Percentiles rank a stretch among this genome's conserved stretches.
These are phyloP conservation scores for Hemibagrus guttatus DNA, from an alignment of 2,797 vertebrate genomes.

Conservation along the genomic window DNA sequence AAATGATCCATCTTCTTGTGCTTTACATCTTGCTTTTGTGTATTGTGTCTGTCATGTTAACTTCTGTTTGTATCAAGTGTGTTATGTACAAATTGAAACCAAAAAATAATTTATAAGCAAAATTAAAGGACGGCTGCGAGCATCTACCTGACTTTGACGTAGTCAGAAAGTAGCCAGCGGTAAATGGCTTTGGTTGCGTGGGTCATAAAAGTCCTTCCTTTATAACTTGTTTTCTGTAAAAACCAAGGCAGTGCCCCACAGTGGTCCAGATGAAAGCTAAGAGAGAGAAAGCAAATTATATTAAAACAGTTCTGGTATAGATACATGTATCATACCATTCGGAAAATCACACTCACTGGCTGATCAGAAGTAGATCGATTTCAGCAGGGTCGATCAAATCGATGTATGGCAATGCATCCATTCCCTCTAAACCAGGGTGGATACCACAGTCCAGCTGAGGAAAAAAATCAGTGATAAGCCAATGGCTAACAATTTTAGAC, in stretches of 20 bases:
- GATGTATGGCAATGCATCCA: conserved; percentile 95
- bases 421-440: conserved; percentile 93
- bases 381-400: conserved; percentile 94
- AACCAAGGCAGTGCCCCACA: conserved; percentile 96
- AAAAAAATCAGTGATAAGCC: conserved; percentile 22
- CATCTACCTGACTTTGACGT: conserved; percentile 93
- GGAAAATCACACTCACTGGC: conserved; percentile 81
- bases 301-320: no score
- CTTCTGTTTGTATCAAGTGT: no score
- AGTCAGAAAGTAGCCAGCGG: conserved; percentile 95
- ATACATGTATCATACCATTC: neutral
- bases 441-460: conserved; percentile 93
- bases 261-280: conserved; percentile 94
- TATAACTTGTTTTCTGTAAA: conserved; percentile 97
- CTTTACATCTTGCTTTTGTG: no score
- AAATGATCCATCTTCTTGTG: no score
- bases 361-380: conserved; percentile 94
- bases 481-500: neutral
- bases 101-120: no score
- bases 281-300: neutral
- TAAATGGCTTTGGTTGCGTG: conserved; percentile 97
- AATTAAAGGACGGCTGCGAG: neutral
- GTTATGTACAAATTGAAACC: no score
- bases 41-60: no score
- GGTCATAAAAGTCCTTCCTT: conserved; percentile 96